phyloP scores from a whole-genome alignment of 35 echinoderm and acorn worm genomes.

The Stichopus chloronotus region DNA sequence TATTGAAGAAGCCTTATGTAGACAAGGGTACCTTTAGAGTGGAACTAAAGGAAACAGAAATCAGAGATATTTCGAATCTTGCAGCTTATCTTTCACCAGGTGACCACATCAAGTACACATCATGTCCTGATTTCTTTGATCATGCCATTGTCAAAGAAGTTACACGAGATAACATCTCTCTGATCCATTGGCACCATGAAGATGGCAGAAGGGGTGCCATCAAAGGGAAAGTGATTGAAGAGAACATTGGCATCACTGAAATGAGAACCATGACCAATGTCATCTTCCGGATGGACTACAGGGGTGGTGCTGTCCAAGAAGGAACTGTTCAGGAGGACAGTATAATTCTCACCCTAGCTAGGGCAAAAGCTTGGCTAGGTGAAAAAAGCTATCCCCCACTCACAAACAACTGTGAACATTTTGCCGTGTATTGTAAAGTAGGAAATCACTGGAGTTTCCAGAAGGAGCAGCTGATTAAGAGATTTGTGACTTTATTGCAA shows the following conservation, averaged over 20 bases:
- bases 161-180: neutral
- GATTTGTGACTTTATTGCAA: too few species aligned
- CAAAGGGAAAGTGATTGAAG: neutral
- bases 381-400: too few species aligned
- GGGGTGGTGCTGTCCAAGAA: too few species aligned
- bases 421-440: too few species aligned
- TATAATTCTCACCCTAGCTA: too few species aligned
- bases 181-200: neutral
- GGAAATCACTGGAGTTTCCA: too few species aligned
- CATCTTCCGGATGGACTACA: neutral
- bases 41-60: neutral
- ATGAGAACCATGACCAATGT: neutral
- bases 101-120: slow-evolving; percentile 14
- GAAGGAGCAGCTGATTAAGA: too few species aligned
- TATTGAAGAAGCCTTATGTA: neutral
- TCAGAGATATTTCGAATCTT: neutral
- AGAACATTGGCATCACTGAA: neutral
- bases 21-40: neutral
- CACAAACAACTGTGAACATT: too few species aligned
- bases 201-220: neutral
- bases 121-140: neutral
- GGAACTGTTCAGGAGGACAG: too few species aligned
- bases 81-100: slow-evolving; percentile 8
- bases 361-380: too few species aligned
- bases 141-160: slow-evolving; percentile 16